Evolutionary conservation across 2,797 vertebrate species (phyloP), one percentile per base, ranked within the genome.

Genomic region (Propithecus deckenii): DNA sequence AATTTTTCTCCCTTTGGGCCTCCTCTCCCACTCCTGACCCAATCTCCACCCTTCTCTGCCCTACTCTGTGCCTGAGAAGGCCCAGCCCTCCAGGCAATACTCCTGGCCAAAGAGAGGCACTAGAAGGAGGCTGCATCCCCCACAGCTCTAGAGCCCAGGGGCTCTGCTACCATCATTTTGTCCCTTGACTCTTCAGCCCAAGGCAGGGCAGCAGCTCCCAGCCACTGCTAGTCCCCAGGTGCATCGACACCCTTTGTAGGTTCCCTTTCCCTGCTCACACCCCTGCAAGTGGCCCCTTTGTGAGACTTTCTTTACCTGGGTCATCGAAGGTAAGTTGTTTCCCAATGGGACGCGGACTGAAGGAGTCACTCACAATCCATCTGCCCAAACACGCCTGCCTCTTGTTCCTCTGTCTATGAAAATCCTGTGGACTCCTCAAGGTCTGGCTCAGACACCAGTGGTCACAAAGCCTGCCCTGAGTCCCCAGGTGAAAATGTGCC

Each of bases 111-210:
- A 0, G 48, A 48, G 18, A 55, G 41, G 28, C 28, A 2, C 20
- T 46, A 59, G 74, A n/a, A 17, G 7, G 55, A 76, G 11, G 15
- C 32, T 18, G 13, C 4, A 8, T 3, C 20, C 35, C 50, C 10
- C 14, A 7, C 0, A 1, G 22, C 13, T 14, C 52, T 69, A 18
- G 38, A 17, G 15, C 35, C 76, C 48, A 2, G 1, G 0, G 65
- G 20, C 71, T 87, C 74, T 83, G 67, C 57, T 41, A 61, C 48
- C 13, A 23, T 30, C 2, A 0, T 25, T 14, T 22, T 28, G 25
- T 50, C 23, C 72, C 10, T 5, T 13, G 25, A 11, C 20, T 20
- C n/a, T 63, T 61, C 12, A 22, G 74, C 30, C 22, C 25, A 4
- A 15, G 41, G 11, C 3, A 13, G 20, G 69, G 35, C 4, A 61